A percentile compares a stretch with the other conserved stretches of the same genome.
Conservation (phyloP, 2,797 vertebrate species). For the Hirundo rustica region DNA sequence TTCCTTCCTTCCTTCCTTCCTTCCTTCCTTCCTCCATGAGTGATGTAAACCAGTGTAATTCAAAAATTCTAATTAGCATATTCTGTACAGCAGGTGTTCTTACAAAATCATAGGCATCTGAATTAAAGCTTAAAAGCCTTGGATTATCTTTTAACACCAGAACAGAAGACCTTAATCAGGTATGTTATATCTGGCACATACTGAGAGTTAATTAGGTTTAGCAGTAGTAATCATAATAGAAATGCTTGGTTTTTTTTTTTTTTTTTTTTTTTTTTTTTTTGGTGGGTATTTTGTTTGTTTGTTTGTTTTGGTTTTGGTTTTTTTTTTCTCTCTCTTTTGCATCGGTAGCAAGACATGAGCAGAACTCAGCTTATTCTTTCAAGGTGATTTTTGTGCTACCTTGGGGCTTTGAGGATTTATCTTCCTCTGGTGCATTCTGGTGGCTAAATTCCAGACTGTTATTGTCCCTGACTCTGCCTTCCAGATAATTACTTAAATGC, state of each 20-base stretch:
- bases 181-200: conserved; percentile 16
- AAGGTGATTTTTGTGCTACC: background rate
- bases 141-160: conserved; percentile 31
- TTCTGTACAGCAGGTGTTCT: background rate
- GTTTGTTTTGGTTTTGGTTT: background rate
- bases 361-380: background rate
- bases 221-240: background rate
- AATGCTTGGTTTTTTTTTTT: background rate
- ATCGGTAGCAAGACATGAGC: background rate
- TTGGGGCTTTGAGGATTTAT: background rate
- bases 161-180: conserved; percentile 43
- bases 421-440: background rate
- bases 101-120: background rate
- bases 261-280: background rate
- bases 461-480: background rate
- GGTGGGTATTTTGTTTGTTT: background rate
- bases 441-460: background rate
- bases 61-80: background rate
- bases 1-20: background rate
- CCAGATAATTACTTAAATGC: background rate
- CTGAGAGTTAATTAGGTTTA: conserved; percentile 43
- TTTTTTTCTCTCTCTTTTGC: background rate
- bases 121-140: conserved; percentile 26
- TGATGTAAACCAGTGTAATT: background rate
- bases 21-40: background rate